Evolutionary conservation across 1,140 invertebrate genomes (phyloP).

Genomic region (Muscidifurax raptorellus): DNA sequence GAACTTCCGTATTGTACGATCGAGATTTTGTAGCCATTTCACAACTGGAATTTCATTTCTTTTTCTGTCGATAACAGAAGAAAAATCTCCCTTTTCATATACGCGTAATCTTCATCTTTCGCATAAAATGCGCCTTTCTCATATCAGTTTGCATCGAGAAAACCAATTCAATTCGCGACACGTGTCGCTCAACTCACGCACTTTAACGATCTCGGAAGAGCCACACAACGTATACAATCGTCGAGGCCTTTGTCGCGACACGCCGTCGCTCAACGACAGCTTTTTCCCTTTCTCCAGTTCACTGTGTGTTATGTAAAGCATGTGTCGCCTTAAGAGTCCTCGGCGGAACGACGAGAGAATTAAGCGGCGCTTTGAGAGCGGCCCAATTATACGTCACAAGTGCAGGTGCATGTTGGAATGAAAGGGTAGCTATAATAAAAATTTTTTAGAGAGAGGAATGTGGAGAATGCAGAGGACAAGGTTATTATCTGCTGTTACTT

Average conservation of each 20-base stretch:
- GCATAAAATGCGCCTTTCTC: too few species aligned
- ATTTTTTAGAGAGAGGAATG: background rate
- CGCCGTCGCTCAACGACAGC: background rate
- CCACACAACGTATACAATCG: background rate
- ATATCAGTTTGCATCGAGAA: background rate
- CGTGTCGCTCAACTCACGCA: background rate
- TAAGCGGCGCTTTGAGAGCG: conserved; percentile 6
- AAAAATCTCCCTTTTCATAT: too few species aligned
- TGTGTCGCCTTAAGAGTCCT: background rate
- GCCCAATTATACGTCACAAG: background rate
- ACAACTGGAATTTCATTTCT: too few species aligned
- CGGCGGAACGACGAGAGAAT: background rate
- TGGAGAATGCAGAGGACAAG: too few species aligned
- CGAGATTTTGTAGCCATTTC: too few species aligned
- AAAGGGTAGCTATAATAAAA: background rate
- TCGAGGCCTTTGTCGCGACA: background rate
- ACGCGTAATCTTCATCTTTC: too few species aligned
- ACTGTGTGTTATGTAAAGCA: background rate
- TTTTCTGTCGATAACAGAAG: too few species aligned
- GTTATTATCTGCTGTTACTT: too few species aligned
- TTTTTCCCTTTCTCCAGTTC: background rate
- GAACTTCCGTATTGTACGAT: background rate
- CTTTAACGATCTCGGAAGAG: background rate
- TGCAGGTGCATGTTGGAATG: background rate
- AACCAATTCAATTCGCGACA: background rate